Base-by-base conservation (phyloP, 2,888 invertebrate genomes). In the Ochropleura plecta region DNA sequence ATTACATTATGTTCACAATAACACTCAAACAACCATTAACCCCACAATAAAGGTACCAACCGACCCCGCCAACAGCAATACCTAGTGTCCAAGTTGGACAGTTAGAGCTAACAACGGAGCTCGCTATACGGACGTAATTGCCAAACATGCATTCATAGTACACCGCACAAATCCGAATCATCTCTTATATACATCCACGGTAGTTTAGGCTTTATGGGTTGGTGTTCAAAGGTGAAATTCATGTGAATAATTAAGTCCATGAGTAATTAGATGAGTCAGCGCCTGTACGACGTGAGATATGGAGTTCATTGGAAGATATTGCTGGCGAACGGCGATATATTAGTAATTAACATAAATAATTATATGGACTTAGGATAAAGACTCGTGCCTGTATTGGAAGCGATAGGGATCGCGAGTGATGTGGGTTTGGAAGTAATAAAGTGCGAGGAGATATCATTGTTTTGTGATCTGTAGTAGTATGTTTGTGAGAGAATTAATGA, bases 291-390 rank as follows among this genome's bases (percentile, higher is more conserved):
- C 42, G 40, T 65, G 74, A 85, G 82, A 81, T 83, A 84, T 73
- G 70, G 72, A n/a, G 78, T 67, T 70, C 70, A 76, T 83, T 62
- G 63, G 76, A 70, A 82, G 82, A 84, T 81, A 83, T 78, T 67
- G 78, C 81, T n/a, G 46, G 67, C 20, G 16, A 57, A n/a, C 51
- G 59, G 51, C 66, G 53, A 78, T 83, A 81, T 70, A 76, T 76
- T 79, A 69, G 63, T 78, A 76, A 84, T 84, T 83, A 78, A 78
- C 77, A 84, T 82, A 77, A 63, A 71, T 84, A 69, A 82, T 81
- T 70, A 59, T 77, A 73, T 84, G 72, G 84, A 60, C 57, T 82
- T 84, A 77, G 81, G 84, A 70, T 42, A 49, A 30, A 30, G 59
- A 64, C 30, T 16, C 10, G 44, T 40, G 30, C 18, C 18, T 42